phyloP scores from a whole-genome alignment of 92 coral and sea anemone genomes.

The Palythoa heliodiscus region DNA sequence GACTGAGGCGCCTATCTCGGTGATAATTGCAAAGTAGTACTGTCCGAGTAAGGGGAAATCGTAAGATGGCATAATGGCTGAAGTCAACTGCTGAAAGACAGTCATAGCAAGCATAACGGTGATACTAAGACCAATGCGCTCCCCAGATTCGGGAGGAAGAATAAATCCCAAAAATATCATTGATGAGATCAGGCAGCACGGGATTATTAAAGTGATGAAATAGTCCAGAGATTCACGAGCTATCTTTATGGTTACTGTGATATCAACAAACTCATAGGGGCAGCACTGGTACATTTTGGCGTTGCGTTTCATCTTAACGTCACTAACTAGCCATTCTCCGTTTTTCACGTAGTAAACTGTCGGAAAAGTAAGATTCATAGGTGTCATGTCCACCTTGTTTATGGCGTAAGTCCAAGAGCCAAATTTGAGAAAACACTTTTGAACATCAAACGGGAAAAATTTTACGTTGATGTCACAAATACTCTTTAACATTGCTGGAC shows the following conservation, averaged over 20 bases:
- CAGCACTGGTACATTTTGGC: slow-evolving; percentile 62
- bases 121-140: slow-evolving; percentile 92
- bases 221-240: slow-evolving; percentile 79
- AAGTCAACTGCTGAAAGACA: slow-evolving; percentile 92
- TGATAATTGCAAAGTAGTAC: slow-evolving; percentile 89
- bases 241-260: slow-evolving; percentile 78
- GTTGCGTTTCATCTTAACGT: slow-evolving; percentile 51
- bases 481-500: slow-evolving; percentile 74
- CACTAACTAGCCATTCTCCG: slow-evolving; percentile 83
- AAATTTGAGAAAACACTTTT: slow-evolving; percentile 75
- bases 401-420: slow-evolving; percentile 82
- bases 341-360: slow-evolving; percentile 64
- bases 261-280: slow-evolving; percentile 58
- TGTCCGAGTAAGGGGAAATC: slow-evolving; percentile 93
- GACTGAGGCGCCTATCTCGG: slow-evolving; percentile 88
- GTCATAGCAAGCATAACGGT: slow-evolving; percentile 98
- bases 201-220: slow-evolving; percentile 83
- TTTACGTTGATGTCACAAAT: slow-evolving; percentile 75
- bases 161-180: slow-evolving; percentile 95
- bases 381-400: slow-evolving; percentile 56
- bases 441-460: slow-evolving; percentile 85
- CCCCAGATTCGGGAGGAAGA: slow-evolving; percentile 94
- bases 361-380: slow-evolving; percentile 62
- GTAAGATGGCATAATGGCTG: slow-evolving; percentile 95
- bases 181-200: slow-evolving; percentile 92